phyloP scores from a whole-genome alignment of 2,797 vertebrate species.

The Sebastes paucispinis region DNA sequence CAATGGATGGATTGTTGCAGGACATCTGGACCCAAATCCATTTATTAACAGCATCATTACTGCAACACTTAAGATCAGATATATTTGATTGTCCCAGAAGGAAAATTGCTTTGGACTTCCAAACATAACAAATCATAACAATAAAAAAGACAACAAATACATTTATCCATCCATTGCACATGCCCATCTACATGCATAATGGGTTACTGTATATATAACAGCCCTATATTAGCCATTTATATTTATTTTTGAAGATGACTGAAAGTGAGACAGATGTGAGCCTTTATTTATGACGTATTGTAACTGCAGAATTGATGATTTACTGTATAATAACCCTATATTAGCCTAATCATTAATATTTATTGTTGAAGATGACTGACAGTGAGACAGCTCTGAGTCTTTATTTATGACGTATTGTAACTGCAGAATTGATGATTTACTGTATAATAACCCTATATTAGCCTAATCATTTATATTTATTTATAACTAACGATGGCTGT shows the following conservation, averaged over 20 bases:
- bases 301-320: neutral
- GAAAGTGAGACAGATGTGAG: neutral
- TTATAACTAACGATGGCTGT: neutral
- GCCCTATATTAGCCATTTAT: neutral
- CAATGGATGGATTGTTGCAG: neutral
- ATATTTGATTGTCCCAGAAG: neutral
- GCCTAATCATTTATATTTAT: neutral
- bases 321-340: neutral
- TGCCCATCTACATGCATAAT: neutral
- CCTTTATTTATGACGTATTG: neutral
- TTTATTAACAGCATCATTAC: neutral
- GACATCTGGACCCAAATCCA: neutral
- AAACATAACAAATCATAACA: neutral
- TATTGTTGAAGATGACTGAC: neutral
- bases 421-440: neutral
- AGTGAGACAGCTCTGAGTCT: neutral
- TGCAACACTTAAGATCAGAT: neutral
- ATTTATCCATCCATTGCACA: neutral
- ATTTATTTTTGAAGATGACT: neutral
- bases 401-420: neutral
- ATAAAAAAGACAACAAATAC: neutral
- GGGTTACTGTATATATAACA: neutral
- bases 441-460: neutral
- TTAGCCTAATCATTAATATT: neutral
- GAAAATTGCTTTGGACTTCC: neutral